Evolutionary conservation across 2,797 vertebrate species (phyloP).

Genomic region (Sebastes steindachneri): DNA sequence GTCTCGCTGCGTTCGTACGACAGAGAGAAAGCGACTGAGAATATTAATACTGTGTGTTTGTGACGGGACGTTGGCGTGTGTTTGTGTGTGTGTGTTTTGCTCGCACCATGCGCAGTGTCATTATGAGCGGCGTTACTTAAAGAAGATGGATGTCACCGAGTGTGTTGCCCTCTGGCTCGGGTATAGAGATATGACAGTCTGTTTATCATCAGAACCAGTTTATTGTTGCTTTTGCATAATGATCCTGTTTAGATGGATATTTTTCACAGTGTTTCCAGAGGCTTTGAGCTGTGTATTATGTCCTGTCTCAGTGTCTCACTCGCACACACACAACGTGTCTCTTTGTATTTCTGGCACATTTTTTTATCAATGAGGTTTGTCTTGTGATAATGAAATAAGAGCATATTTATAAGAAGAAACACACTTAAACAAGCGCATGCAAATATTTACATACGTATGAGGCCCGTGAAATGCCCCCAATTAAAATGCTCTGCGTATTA

Average conservation of each 20-base stretch:
- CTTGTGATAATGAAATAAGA: background rate
- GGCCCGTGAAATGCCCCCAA: conserved; percentile 28
- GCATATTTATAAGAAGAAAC: background rate
- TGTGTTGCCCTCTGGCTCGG: conserved; percentile 73
- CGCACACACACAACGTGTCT: conserved; percentile 6
- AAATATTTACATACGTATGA: conserved; percentile 24
- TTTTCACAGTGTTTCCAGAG: conserved; percentile 51
- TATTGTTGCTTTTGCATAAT: conserved; percentile 77
- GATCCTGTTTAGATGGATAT: conserved; percentile 68
- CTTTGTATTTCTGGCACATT: conserved; percentile 2
- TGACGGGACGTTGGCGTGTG: background rate
- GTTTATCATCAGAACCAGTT: conserved; percentile 74
- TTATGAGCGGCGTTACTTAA: conserved; percentile 74
- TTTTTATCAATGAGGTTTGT: conserved; percentile 19
- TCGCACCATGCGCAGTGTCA: conserved; percentile 52
- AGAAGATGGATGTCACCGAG: conserved; percentile 76
- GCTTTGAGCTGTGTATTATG: conserved; percentile 49
- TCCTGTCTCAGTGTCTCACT: conserved; percentile 30
- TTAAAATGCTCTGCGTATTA: conserved; percentile 9
- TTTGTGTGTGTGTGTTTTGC: conserved; percentile 50
- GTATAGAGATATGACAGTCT: conserved; percentile 71
- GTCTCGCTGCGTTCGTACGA: conserved; percentile 27
- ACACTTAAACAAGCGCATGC: background rate
- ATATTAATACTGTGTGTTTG: conserved; percentile 58
- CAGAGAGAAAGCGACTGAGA: conserved; percentile 39